Percentiles rank a stretch among this genome's conserved stretches.
phyloP scores from a whole-genome alignment of 2,113 vertebrate species.

The Micronycteris hirsuta region DNA sequence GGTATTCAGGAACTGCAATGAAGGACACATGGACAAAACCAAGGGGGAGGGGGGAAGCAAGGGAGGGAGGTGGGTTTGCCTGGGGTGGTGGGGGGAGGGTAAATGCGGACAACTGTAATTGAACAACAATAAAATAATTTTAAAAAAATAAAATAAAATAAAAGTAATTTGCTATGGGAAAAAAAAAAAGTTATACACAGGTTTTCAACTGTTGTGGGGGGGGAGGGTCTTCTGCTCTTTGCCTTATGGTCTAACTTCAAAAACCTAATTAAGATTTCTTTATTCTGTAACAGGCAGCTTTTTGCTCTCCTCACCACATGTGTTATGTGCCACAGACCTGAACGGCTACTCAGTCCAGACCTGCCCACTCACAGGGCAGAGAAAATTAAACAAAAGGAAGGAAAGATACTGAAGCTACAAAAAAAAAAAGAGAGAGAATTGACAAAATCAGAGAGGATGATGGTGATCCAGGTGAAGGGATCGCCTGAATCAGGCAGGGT shows the following conservation, averaged over 20 bases:
- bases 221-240: background rate
- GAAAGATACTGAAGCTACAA: background rate
- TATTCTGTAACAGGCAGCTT: background rate
- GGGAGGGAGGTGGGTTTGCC: too few relatives aligned
- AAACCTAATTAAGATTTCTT: background rate
- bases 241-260: background rate
- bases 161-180: too few relatives aligned
- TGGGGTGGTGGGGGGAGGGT: too few relatives aligned
- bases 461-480: background rate
- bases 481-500: background rate
- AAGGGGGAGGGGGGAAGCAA: too few relatives aligned
- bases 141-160: too few relatives aligned
- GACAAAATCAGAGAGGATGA: background rate
- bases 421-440: background rate
- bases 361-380: background rate
- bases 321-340: background rate
- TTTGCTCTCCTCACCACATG: background rate
- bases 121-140: too few relatives aligned
- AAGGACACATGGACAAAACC: too few relatives aligned
- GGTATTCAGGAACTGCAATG: too few relatives aligned
- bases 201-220: background rate
- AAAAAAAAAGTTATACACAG: background rate
- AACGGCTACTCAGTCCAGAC: background rate
- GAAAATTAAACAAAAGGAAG: background rate
- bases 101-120: too few relatives aligned